Percentiles rank a stretch among this genome's conserved stretches.
These are phyloP conservation scores for Nasonia oneida DNA, from an alignment of 2,888 invertebrate species.

Conservation along the genomic window DNA sequence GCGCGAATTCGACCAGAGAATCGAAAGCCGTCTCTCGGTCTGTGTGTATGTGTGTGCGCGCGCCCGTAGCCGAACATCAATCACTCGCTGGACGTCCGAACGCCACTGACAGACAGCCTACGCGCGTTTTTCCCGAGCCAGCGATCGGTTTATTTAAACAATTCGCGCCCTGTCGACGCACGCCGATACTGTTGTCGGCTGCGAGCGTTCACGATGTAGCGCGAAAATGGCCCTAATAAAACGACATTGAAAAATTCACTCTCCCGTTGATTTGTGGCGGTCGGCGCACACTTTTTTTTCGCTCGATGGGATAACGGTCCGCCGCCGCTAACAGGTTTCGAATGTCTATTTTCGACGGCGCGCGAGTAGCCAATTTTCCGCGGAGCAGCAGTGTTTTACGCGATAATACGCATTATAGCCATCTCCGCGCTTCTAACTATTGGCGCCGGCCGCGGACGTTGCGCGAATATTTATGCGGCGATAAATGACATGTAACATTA, in stretches of 20 bases:
- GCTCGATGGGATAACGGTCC: background rate
- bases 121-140: constrained; percentile 30
- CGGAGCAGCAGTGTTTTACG: background rate
- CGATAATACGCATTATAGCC: background rate
- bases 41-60: background rate
- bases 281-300: background rate
- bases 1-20: constrained; percentile 42
- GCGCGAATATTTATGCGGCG: constrained; percentile 24
- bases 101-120: constrained; percentile 2
- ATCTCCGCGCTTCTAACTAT: no score
- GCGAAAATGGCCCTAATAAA: constrained; percentile 52
- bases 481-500: constrained; percentile 45
- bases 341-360: background rate
- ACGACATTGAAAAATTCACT: constrained; percentile 45
- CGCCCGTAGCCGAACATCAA: constrained; percentile 44
- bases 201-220: background rate
- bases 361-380: background rate
- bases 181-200: background rate
- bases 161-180: constrained; percentile 31
- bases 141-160: constrained; percentile 59
- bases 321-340: background rate
- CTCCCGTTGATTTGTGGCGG: constrained; percentile 15
- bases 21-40: constrained; percentile 29
- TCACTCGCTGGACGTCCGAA: constrained; percentile 44
- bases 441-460: no score